These are phyloP conservation scores for Pectinophora gossypiella DNA, from an alignment of 1,140 invertebrate species.

Conservation along the genomic window DNA sequence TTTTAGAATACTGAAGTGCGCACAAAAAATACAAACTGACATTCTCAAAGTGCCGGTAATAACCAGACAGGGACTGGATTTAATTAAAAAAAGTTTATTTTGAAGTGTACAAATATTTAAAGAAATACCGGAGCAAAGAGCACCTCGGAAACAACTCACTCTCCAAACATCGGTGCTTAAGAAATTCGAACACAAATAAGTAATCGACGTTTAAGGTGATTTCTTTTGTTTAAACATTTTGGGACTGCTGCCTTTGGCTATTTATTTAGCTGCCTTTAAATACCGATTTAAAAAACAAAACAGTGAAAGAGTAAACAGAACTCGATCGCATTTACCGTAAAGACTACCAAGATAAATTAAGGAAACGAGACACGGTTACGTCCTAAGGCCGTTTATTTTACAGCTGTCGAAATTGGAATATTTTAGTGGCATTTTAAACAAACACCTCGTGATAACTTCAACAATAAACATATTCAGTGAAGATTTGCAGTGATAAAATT, in stretches of 20 bases:
- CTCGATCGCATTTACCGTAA: slow-evolving; percentile 21
- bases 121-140: slow-evolving; percentile 11
- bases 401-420: too few relatives aligned
- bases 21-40: not conserved
- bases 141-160: slow-evolving; percentile 34
- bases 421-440: too few relatives aligned
- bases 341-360: slow-evolving; percentile 12
- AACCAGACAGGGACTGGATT: slow-evolving; percentile 55
- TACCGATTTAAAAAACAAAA: slow-evolving; percentile 37
- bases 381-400: not conserved
- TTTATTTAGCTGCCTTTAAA: slow-evolving; percentile 47
- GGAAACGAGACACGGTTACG: not conserved
- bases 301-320: slow-evolving; percentile 37
- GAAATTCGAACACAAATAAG: slow-evolving; percentile 54
- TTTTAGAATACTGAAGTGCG: slow-evolving; percentile 12
- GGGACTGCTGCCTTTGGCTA: slow-evolving; percentile 52
- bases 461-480: too few relatives aligned
- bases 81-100: slow-evolving; percentile 32
- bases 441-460: too few relatives aligned
- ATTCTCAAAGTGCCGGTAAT: slow-evolving; percentile 7
- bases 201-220: slow-evolving; percentile 54
- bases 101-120: slow-evolving; percentile 27
- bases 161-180: slow-evolving; percentile 33
- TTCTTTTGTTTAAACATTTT: slow-evolving; percentile 53
- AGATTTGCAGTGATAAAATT: too few relatives aligned